Evolutionary conservation across 1,140 invertebrate genomes (phyloP).

Genomic region (Drosophila gunungcola): DNA sequence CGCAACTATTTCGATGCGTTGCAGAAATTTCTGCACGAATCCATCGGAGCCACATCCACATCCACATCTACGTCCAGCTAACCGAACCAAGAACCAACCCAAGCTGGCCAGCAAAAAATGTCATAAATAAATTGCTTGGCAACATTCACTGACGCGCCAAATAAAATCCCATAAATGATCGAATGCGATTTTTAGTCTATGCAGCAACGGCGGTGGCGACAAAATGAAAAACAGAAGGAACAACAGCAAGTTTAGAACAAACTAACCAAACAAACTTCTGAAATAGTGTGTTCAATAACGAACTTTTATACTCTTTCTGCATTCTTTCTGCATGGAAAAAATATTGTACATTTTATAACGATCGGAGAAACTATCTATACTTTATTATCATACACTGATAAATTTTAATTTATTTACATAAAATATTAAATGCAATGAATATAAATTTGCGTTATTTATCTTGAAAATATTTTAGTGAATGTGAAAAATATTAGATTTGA

Average conservation of each 20-base stretch:
- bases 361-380: no score
- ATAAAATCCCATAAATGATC: constrained; percentile 85
- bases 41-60: constrained; percentile 27
- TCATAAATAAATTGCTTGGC: constrained; percentile 84
- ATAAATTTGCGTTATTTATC: no score
- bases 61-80: constrained; percentile 7
- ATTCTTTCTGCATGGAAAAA: background rate
- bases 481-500: no score
- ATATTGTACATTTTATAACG: no score
- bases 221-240: constrained; percentile 56
- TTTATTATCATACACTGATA: no score
- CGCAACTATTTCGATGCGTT: constrained; percentile 74
- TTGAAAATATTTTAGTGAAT: no score
- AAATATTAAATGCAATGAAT: no score
- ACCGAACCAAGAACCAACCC: constrained; percentile 20
- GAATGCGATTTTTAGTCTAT: constrained; percentile 84
- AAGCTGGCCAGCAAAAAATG: constrained; percentile 72
- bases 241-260: constrained; percentile 35
- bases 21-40: constrained; percentile 79
- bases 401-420: no score
- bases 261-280: constrained; percentile 21
- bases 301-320: background rate
- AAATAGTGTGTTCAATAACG: background rate
- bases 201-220: constrained; percentile 50
- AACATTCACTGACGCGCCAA: constrained; percentile 84